These are phyloP conservation scores for Trichonephila inaurata DNA, from an alignment of 1,140 invertebrate species.

Conservation along the genomic window DNA sequence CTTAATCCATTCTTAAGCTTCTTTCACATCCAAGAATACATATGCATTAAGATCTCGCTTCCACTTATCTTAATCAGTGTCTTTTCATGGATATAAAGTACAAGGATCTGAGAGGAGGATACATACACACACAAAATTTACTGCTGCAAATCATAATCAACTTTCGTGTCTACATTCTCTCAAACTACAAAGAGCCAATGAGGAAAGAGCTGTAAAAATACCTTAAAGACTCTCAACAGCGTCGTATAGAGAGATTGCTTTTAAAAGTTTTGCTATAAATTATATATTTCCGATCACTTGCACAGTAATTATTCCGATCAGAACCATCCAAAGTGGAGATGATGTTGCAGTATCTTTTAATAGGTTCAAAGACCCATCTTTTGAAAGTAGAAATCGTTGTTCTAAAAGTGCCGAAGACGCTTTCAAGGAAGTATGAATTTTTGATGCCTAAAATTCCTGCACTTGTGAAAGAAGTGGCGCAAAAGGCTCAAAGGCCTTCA, in stretches of 20 bases:
- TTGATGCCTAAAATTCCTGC: neutral
- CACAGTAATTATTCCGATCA: neutral
- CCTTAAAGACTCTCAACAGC: neutral
- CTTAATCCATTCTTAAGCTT: too few relatives aligned
- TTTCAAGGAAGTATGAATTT: neutral
- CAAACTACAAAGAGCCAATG: neutral
- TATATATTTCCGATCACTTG: constrained; percentile 6
- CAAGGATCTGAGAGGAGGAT: neutral
- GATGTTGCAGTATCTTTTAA: neutral
- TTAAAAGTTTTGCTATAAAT: constrained; percentile 32
- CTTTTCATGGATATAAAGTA: too few relatives aligned
- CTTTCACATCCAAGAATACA: too few relatives aligned
- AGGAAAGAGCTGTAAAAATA: neutral
- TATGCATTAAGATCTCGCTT: too few relatives aligned
- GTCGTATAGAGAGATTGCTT: neutral
- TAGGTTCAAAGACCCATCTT: constrained; percentile 8
- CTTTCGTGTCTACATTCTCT: neutral
- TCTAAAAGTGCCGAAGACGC: neutral
- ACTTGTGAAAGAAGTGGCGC: neutral
- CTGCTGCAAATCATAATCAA: neutral
- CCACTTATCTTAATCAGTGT: too few relatives aligned
- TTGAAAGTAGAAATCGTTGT: neutral
- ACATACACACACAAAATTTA: neutral
- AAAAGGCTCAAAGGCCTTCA: neutral
- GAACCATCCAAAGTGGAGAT: neutral